A percentile compares a stretch with the other conserved stretches of the same genome.
These are phyloP conservation scores for Onychomys torridus DNA, from an alignment of 2,797 vertebrate genomes.

Conservation along the genomic window DNA sequence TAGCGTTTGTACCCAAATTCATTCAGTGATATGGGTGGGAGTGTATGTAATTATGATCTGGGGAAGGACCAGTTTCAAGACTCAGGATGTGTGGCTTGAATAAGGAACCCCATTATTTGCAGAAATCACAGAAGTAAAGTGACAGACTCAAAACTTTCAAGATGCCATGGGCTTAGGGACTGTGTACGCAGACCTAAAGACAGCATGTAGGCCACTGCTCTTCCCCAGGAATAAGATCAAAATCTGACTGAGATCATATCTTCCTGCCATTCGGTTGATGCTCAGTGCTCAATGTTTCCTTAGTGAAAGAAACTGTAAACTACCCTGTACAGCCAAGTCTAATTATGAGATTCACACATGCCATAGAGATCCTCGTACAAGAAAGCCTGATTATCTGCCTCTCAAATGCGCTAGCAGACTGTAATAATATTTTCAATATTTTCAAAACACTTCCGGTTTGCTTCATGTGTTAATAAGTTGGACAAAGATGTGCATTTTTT, in stretches of 20 bases:
- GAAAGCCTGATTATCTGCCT: neutral
- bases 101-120: neutral
- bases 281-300: neutral
- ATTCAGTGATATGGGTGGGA: too few relatives aligned
- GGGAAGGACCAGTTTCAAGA: neutral
- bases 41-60: neutral
- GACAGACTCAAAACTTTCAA: neutral
- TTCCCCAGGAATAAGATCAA: conserved; percentile 1
- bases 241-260: neutral
- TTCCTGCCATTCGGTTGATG: neutral
- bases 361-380: neutral
- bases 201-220: neutral
- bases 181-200: neutral
- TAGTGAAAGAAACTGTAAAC: conserved; percentile 32
- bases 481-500: neutral
- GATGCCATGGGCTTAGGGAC: neutral
- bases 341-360: neutral
- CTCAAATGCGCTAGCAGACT: neutral
- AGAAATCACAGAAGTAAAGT: neutral
- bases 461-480: conserved; percentile 8
- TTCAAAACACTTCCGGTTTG: conserved; percentile 16
- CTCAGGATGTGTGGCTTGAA: neutral
- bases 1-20: neutral
- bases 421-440: conserved; percentile 42
- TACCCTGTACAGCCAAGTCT: neutral